Evolutionary conservation across 2,113 vertebrate species (phyloP).

Genomic region (Pollimyrus isidori): DNA sequence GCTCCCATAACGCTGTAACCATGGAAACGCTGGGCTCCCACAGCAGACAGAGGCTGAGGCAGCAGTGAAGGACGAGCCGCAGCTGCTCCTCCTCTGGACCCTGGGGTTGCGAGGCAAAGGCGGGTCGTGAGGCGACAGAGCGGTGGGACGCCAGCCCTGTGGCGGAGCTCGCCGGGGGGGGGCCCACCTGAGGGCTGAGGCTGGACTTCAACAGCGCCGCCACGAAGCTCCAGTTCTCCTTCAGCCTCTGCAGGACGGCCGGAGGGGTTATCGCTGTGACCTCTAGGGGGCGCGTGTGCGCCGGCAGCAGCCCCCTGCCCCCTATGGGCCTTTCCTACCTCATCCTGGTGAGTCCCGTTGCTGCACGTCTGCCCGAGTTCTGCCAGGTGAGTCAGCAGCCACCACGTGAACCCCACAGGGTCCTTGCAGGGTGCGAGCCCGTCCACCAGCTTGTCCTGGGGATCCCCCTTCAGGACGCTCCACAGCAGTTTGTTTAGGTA

Average conservation of each 20-base stretch:
- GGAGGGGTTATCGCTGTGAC: neutral
- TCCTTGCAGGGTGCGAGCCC: conserved; percentile 73
- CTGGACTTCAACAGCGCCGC: conserved; percentile 77
- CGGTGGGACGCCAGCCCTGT: neutral
- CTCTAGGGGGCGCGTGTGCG: neutral
- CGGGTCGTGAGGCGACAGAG: neutral
- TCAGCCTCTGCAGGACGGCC: conserved; percentile 63
- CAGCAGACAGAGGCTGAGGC: conserved; percentile 72
- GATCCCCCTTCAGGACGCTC: conserved; percentile 45
- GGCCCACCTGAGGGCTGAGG: conserved; percentile 67
- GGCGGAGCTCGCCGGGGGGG: neutral
- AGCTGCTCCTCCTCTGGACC: conserved; percentile 75
- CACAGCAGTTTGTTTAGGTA: conserved; percentile 70
- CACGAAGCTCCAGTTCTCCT: conserved; percentile 81
- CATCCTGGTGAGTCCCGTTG: conserved; percentile 65
- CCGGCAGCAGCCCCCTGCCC: neutral
- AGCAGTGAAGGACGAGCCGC: conserved; percentile 87
- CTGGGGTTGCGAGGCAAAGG: conserved; percentile 34
- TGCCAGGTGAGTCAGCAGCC: conserved; percentile 78
- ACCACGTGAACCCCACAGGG: conserved; percentile 82
- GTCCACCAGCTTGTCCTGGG: conserved; percentile 35
- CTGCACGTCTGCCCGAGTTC: conserved; percentile 70
- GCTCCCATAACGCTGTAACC: conserved; percentile 82
- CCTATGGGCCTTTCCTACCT: conserved; percentile 51
- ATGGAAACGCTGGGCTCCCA: conserved; percentile 75